Evolutionary conservation across 2,888 invertebrate species (phyloP).

Genomic region (Amphipoea oculea): DNA sequence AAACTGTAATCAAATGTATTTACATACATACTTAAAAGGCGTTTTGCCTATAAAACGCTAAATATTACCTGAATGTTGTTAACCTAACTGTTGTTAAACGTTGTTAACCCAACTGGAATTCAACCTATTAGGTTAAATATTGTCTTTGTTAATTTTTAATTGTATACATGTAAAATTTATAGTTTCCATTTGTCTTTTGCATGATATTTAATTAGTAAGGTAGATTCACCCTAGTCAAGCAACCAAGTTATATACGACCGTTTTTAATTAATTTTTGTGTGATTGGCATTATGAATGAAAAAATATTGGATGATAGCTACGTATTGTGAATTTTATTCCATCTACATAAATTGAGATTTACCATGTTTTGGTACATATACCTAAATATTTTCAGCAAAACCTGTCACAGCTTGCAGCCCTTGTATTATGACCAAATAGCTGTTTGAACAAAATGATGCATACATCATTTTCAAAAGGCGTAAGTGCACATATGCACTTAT

Average conservation of each 20-base stretch:
- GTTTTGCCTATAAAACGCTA: background rate
- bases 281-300: background rate
- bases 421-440: background rate
- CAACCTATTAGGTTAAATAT: background rate
- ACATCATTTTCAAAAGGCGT: too few species aligned
- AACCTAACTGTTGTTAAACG: too few species aligned
- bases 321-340: background rate
- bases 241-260: background rate
- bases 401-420: background rate
- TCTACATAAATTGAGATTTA: background rate
- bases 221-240: background rate
- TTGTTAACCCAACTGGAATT: too few species aligned
- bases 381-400: background rate
- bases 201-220: background rate
- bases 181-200: background rate
- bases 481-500: too few species aligned
- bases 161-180: background rate
- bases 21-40: background rate
- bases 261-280: conserved; percentile 18
- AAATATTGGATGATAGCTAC: background rate
- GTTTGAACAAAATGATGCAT: background rate
- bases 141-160: background rate
- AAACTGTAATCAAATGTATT: background rate
- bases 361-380: background rate
- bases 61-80: background rate